A percentile compares a stretch with the other conserved stretches of the same genome.
These are phyloP conservation scores for Parnassius mnemosyne DNA, from an alignment of 2,888 invertebrate species.

Conservation along the genomic window DNA sequence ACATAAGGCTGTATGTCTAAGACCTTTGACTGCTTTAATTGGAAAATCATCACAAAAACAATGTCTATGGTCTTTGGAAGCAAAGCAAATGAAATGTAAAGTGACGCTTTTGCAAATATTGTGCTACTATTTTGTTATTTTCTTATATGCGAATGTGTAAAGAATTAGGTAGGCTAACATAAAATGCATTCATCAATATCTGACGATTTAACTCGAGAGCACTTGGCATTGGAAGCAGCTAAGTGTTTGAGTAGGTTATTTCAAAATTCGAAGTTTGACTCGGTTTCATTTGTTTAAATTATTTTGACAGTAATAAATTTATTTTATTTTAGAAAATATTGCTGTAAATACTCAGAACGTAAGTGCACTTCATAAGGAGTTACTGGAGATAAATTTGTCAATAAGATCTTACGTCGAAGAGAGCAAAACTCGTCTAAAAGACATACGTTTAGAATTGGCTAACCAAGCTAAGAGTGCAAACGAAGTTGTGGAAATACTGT, in stretches of 20 bases:
- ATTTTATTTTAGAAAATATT: conserved; percentile 63
- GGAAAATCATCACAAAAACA: too few species aligned
- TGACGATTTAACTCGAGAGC: conserved; percentile 64
- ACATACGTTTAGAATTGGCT: conserved; percentile 55
- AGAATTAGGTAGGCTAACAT: conserved; percentile 39
- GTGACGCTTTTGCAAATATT: conserved; percentile 26
- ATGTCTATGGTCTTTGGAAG: too few species aligned
- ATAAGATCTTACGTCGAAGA: conserved; percentile 69
- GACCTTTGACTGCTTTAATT: too few species aligned
- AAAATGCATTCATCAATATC: conserved; percentile 74
- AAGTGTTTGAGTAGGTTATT: conserved; percentile 72
- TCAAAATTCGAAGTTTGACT: conserved; percentile 27
- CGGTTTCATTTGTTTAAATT: conserved; percentile 45
- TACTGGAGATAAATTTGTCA: conserved; percentile 72
- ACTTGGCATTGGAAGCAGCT: conserved; percentile 61
- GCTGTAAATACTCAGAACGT: conserved; percentile 58
- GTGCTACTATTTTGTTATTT: conserved; percentile 14
- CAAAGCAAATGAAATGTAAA: background rate
- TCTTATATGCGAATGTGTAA: conserved; percentile 43
- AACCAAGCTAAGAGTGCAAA: conserved; percentile 59
- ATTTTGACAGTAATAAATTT: conserved; percentile 23
- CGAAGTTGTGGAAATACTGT: conserved; percentile 62
- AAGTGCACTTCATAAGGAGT: conserved; percentile 56
- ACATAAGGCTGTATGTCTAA: too few species aligned
- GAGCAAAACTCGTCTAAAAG: conserved; percentile 57